A percentile compares a stretch with the other conserved stretches of the same genome.
Conservation (phyloP, 1,140 invertebrate species). For the Manduca sexta region DNA sequence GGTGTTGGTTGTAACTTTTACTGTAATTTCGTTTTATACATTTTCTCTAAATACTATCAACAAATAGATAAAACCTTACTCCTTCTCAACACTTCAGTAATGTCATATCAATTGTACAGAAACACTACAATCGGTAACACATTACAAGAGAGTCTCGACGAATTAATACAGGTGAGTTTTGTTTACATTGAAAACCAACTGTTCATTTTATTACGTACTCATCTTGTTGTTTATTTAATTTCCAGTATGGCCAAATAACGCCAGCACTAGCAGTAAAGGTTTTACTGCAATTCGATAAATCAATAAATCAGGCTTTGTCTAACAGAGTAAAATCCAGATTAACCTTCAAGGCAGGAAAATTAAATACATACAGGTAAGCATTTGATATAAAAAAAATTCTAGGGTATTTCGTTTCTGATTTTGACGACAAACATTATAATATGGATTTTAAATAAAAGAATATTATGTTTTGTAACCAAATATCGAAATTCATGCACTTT, state of each 20-base stretch:
- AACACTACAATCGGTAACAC: constrained; percentile 98
- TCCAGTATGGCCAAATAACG: constrained; percentile 96
- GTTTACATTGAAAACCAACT: too few relatives aligned
- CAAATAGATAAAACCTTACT: background rate
- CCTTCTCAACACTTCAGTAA: constrained; percentile 49
- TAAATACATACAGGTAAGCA: constrained; percentile 96
- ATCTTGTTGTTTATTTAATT: constrained; percentile 39
- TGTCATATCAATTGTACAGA: constrained; percentile 97
- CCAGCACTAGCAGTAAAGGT: constrained; percentile 94
- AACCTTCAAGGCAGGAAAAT: constrained; percentile 96
- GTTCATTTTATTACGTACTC: too few relatives aligned
- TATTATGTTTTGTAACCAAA: too few relatives aligned
- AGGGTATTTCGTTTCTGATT: too few relatives aligned
- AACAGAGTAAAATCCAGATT: constrained; percentile 93
- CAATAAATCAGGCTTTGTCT: constrained; percentile 96
- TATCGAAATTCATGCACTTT: too few relatives aligned
- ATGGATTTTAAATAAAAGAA: too few relatives aligned
- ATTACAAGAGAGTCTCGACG: constrained; percentile 88
- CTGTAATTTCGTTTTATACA: constrained; percentile 4
- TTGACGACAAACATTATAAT: too few relatives aligned
- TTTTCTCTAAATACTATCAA: background rate
- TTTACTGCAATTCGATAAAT: constrained; percentile 96
- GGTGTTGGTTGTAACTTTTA: background rate
- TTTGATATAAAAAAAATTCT: too few relatives aligned
- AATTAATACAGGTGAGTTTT: constrained; percentile 56